Conservation (phyloP, 1,140 invertebrate genomes). For the Drosophila cardini region DNA sequence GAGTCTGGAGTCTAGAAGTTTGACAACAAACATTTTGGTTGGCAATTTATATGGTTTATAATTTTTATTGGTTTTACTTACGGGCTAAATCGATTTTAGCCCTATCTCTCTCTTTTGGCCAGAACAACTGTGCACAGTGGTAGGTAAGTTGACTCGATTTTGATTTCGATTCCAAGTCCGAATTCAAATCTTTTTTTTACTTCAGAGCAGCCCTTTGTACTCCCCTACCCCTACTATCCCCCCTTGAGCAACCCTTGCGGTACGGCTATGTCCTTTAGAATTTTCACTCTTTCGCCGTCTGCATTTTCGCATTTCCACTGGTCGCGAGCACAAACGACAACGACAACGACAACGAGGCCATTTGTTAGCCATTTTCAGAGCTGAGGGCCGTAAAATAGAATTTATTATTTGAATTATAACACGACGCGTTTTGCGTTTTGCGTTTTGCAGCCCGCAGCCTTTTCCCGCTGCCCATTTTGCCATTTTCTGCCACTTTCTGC, state of each 20-base stretch:
- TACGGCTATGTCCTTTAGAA: slow-evolving; percentile 13
- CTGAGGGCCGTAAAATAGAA: slow-evolving; percentile 65
- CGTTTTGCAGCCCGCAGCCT: slow-evolving; percentile 8
- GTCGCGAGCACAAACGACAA: slow-evolving; percentile 1
- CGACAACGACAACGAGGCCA: slow-evolving; percentile 38
- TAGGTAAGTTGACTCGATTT: slow-evolving; percentile 7
- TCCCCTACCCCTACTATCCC: not conserved
- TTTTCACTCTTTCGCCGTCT: slow-evolving; percentile 43
- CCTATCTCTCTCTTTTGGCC: not conserved
- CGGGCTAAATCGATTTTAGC: slow-evolving; percentile 59
- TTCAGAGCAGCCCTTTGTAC: not conserved
- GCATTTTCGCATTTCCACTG: slow-evolving; percentile 43
- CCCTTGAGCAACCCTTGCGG: too few species aligned
- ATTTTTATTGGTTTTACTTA: slow-evolving; percentile 65
- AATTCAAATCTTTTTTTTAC: not conserved
- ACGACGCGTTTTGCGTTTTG: slow-evolving; percentile 21
- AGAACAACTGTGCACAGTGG: slow-evolving; percentile 4
- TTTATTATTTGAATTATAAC: slow-evolving; percentile 74
- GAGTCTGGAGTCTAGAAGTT: slow-evolving; percentile 41
- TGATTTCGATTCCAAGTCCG: too few species aligned
- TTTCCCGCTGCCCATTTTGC: not conserved
- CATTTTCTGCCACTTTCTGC: not conserved
- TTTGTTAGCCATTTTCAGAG: slow-evolving; percentile 55
- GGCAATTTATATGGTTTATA: slow-evolving; percentile 70
- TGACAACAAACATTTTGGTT: slow-evolving; percentile 72